Percentiles rank a stretch among this genome's conserved stretches.
Conservation (phyloP, 2,888 invertebrate species). For the Craniophora ligustri region DNA sequence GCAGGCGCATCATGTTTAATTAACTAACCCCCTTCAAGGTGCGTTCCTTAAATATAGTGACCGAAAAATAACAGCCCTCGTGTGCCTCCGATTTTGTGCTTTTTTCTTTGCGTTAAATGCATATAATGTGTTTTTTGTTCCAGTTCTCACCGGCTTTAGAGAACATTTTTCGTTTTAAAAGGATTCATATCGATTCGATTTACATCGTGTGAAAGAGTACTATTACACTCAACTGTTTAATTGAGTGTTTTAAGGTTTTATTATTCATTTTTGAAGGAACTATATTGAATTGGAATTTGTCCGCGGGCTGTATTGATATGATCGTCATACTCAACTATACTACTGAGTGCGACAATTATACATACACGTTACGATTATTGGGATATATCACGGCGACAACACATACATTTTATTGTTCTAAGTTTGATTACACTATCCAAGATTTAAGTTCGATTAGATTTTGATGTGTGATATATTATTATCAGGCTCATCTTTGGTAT, state of each 20-base stretch:
- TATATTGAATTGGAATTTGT: too few species aligned
- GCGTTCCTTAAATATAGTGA: constrained; percentile 74
- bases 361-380: too few species aligned
- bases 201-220: constrained; percentile 10
- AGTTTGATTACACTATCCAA: too few species aligned
- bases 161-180: constrained; percentile 28
- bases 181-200: constrained; percentile 28
- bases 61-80: constrained; percentile 78
- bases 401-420: too few species aligned
- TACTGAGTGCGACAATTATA: too few species aligned
- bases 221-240: too few species aligned
- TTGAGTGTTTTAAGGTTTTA: too few species aligned
- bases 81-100: constrained; percentile 66
- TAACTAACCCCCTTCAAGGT: constrained; percentile 76
- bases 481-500: too few species aligned
- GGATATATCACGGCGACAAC: too few species aligned
- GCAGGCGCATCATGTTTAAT: constrained; percentile 74
- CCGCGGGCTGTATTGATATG: too few species aligned
- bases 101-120: constrained; percentile 50
- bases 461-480: neutral
- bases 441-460: neutral
- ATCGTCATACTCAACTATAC: too few species aligned
- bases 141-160: constrained; percentile 5
- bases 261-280: too few species aligned
- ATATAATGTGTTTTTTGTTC: constrained; percentile 52